phyloP scores from a whole-genome alignment of 2,797 vertebrate genomes.

The Myripristis murdjan region DNA sequence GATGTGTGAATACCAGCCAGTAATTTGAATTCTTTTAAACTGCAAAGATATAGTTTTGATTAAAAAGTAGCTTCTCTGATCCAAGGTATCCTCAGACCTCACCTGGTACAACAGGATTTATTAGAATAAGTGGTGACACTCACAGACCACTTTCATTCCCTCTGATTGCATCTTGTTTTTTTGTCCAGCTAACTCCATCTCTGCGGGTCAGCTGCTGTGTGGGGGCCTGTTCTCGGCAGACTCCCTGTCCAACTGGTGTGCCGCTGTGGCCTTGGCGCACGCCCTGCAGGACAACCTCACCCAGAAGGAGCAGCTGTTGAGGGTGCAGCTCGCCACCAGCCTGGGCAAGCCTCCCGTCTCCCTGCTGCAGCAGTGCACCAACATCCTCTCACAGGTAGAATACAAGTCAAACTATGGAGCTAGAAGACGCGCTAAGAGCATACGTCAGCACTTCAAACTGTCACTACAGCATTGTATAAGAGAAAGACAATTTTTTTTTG shows the following conservation, averaged over 20 bases:
- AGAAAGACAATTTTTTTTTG: slow-evolving; percentile 8
- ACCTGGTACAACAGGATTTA: neutral
- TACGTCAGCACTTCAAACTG: neutral
- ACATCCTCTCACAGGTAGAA: slow-evolving; percentile 97
- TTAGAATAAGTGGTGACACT: neutral
- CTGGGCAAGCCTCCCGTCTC: slow-evolving; percentile 97
- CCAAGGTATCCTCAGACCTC: neutral
- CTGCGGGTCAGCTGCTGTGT: slow-evolving; percentile 96
- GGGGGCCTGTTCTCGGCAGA: slow-evolving; percentile 97
- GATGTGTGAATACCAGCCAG: too few relatives aligned
- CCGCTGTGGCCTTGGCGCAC: slow-evolving; percentile 95
- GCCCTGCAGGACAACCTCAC: slow-evolving; percentile 95
- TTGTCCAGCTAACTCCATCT: slow-evolving; percentile 91
- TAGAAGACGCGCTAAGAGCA: neutral
- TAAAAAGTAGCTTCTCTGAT: too few relatives aligned
- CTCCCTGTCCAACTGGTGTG: slow-evolving; percentile 98
- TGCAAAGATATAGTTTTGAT: too few relatives aligned
- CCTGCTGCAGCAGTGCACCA: slow-evolving; percentile 98
- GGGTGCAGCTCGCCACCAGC: slow-evolving; percentile 97
- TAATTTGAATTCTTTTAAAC: too few relatives aligned
- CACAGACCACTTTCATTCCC: neutral
- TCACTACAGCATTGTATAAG: neutral
- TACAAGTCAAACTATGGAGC: neutral
- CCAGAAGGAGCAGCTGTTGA: slow-evolving; percentile 96
- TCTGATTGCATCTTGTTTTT: neutral